A percentile compares a stretch with the other conserved stretches of the same genome.
phyloP scores from a whole-genome alignment of 2,797 vertebrate genomes.

The Ctenochaetus hawaiiensis region DNA sequence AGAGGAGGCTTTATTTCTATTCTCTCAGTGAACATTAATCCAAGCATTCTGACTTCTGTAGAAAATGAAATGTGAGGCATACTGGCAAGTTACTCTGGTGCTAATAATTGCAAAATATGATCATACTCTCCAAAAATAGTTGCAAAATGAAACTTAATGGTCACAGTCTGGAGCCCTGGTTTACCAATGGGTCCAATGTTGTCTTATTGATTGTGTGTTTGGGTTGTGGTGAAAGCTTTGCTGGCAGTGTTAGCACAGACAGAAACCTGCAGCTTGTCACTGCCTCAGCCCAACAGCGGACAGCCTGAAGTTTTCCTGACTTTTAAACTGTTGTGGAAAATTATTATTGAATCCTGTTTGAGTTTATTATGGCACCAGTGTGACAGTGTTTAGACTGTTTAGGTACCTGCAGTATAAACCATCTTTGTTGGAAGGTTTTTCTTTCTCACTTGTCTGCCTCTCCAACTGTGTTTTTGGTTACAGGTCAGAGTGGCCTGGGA shows the following conservation, averaged over 20 bases:
- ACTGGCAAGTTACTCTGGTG: too few relatives aligned
- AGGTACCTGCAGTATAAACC: not conserved
- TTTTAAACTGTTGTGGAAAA: slow-evolving; percentile 24
- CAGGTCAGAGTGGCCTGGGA: slow-evolving; percentile 97
- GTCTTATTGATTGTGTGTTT: slow-evolving; percentile 33
- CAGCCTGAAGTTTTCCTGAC: not conserved
- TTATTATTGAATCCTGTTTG: not conserved
- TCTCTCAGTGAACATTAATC: not conserved
- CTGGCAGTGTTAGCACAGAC: slow-evolving; percentile 43
- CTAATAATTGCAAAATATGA: too few relatives aligned
- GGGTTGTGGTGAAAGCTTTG: slow-evolving; percentile 17
- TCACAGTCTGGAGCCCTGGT: too few relatives aligned
- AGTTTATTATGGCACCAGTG: slow-evolving; percentile 24
- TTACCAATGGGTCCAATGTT: not conserved
- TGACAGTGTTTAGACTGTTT: not conserved
- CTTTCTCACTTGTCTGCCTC: not conserved
- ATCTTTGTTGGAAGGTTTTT: not conserved
- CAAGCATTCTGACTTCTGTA: not conserved
- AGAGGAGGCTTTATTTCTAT: not conserved
- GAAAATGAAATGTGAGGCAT: not conserved
- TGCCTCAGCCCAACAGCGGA: slow-evolving; percentile 8
- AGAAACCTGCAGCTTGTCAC: slow-evolving; percentile 47
- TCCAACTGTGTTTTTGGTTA: slow-evolving; percentile 24
- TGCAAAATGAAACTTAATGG: too few relatives aligned
- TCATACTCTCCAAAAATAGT: too few relatives aligned